Conservation (phyloP, 2,797 vertebrate species). For the Holocentrus rufus region DNA sequence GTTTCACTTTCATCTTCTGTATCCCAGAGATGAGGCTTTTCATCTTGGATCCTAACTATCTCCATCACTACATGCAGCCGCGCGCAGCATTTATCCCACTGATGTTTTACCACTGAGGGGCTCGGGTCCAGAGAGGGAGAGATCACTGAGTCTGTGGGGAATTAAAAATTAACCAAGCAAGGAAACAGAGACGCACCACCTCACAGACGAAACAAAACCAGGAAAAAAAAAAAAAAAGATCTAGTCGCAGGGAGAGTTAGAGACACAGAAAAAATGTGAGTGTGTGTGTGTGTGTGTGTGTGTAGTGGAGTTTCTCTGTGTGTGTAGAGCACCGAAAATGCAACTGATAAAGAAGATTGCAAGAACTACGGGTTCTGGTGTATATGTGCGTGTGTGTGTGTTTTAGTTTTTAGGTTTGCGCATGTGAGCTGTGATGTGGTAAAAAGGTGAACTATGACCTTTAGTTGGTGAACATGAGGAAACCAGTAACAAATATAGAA, state of each 20-base stretch:
- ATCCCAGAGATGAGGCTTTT: conserved; percentile 58
- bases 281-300: too few relatives aligned
- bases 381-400: not conserved
- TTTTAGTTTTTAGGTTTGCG: too few relatives aligned
- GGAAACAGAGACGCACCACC: conserved; percentile 38
- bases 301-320: not conserved
- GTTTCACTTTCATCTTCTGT: conserved; percentile 65
- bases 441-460: not conserved
- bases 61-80: conserved; percentile 31
- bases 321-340: conserved; percentile 6
- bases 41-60: conserved; percentile 62
- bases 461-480: too few relatives aligned
- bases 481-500: too few relatives aligned
- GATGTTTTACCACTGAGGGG: conserved; percentile 58
- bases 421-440: too few relatives aligned
- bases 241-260: not conserved
- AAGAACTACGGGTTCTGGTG: too few relatives aligned
- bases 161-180: conserved; percentile 53
- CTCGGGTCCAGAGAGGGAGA: conserved; percentile 42
- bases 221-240: not conserved
- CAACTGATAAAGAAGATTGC: too few relatives aligned
- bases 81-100: conserved; percentile 59
- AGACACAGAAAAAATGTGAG: not conserved
- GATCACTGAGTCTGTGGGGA: conserved; percentile 48
- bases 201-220: conserved; percentile 8